Percentiles rank a stretch among this genome's conserved stretches.
Conservation (phyloP, 2,113 vertebrate species). For the Aspidoscelis tigris region DNA sequence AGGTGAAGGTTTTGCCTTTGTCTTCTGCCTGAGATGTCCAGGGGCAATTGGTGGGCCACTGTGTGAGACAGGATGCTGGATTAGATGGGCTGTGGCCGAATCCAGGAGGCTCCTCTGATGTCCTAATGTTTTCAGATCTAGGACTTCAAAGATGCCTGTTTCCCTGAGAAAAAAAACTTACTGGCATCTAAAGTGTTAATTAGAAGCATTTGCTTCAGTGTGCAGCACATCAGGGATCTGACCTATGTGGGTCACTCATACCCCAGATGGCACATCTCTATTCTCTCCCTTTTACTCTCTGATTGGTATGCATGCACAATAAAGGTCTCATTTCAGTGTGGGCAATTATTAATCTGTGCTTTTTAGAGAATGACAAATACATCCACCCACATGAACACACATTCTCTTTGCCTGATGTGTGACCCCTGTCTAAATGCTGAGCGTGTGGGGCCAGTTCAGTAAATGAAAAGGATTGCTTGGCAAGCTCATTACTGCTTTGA, state of each 20-base stretch:
- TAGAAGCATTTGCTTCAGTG: constrained; percentile 41
- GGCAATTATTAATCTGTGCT: constrained; percentile 71
- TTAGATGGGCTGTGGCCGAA: too few species aligned
- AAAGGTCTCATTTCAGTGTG: constrained; percentile 54
- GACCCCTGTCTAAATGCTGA: constrained; percentile 71
- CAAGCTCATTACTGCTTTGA: constrained; percentile 76
- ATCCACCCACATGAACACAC: constrained; percentile 57
- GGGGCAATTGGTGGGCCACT: too few species aligned
- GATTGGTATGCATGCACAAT: constrained; percentile 38
- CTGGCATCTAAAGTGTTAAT: constrained; percentile 41
- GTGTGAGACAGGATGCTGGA: too few species aligned
- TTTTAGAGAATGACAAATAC: constrained; percentile 67
- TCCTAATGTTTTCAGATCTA: neutral
- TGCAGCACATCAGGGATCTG: neutral
- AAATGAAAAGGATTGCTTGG: constrained; percentile 69
- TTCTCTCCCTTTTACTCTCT: constrained; percentile 24
- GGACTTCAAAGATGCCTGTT: neutral
- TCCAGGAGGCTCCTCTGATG: too few species aligned
- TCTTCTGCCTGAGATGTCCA: too few species aligned
- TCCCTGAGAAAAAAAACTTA: neutral
- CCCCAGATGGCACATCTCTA: neutral
- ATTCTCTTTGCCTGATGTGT: constrained; percentile 58
- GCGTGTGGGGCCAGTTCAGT: constrained; percentile 53
- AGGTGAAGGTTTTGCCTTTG: too few species aligned
- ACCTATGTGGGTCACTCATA: neutral